These are phyloP conservation scores for Hylomyscus alleni DNA, from an alignment of 2,797 vertebrate species.

Conservation along the genomic window DNA sequence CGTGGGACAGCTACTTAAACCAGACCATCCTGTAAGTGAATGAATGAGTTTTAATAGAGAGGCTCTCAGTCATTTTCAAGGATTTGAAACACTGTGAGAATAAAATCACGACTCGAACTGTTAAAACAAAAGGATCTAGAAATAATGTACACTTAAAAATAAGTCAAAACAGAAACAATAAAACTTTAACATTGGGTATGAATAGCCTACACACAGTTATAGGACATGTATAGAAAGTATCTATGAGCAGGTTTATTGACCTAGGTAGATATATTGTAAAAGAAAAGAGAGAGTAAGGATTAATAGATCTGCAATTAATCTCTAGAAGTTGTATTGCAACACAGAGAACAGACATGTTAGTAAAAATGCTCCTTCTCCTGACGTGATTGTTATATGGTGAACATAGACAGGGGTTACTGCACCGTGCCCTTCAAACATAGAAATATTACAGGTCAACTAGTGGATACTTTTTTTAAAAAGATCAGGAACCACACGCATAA, in stretches of 20 bases:
- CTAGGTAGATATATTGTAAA: slow-evolving; percentile 9
- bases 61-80: slow-evolving; percentile 15
- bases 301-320: not conserved
- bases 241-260: not conserved
- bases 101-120: slow-evolving; percentile 16
- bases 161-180: slow-evolving; percentile 24
- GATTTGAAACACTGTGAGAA: not conserved
- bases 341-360: not conserved
- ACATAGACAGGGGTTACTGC: too few relatives aligned
- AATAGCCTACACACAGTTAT: not conserved
- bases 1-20: not conserved
- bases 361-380: not conserved
- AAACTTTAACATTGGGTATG: slow-evolving; percentile 26
- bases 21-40: not conserved
- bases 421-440: not conserved
- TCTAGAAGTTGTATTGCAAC: not conserved
- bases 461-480: not conserved
- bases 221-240: not conserved
- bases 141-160: slow-evolving; percentile 22
- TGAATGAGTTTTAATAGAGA: not conserved
- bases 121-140: slow-evolving; percentile 16
- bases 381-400: too few relatives aligned
- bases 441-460: not conserved
- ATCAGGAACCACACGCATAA: not conserved
- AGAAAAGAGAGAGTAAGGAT: not conserved